Percentiles rank a stretch among this genome's conserved stretches.
These are phyloP conservation scores for Orbicella faveolata DNA, from an alignment of 64 coral and sea anemone genomes.

Conservation along the genomic window DNA sequence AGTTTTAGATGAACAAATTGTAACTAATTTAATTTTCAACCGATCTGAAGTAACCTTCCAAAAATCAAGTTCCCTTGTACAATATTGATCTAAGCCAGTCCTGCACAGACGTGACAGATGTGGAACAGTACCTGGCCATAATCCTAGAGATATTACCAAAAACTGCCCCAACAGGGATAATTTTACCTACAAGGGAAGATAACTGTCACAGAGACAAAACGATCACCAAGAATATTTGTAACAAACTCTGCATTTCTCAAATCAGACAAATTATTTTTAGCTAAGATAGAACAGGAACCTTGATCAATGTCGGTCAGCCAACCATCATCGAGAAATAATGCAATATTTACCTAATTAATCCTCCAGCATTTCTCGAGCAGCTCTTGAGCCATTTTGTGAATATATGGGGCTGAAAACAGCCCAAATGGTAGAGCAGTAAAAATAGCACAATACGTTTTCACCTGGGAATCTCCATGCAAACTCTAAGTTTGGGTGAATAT, in stretches of 20 bases:
- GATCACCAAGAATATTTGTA: background rate
- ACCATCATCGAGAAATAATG: background rate
- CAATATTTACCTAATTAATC: background rate
- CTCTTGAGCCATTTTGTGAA: background rate
- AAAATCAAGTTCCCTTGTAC: no score
- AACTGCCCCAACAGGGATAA: conserved; percentile 30
- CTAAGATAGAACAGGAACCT: background rate
- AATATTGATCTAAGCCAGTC: no score
- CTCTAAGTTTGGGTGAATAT: no score
- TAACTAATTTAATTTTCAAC: no score
- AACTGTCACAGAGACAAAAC: background rate
- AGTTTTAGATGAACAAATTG: no score
- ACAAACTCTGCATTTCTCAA: background rate
- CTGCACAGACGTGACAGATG: background rate
- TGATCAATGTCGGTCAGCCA: background rate
- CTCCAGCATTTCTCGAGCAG: background rate
- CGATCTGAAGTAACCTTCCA: no score
- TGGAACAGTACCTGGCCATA: background rate
- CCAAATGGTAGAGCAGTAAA: background rate
- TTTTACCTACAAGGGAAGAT: conserved; percentile 35
- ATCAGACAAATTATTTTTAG: background rate
- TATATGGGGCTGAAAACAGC: background rate
- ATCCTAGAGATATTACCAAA: conserved; percentile 13
- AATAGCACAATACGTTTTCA: background rate
- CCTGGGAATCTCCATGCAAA: no score